Percentiles rank a stretch among this genome's conserved stretches.
Evolutionary conservation across 1,140 invertebrate genomes (phyloP).

Genomic region (Dinoponera quadriceps): DNA sequence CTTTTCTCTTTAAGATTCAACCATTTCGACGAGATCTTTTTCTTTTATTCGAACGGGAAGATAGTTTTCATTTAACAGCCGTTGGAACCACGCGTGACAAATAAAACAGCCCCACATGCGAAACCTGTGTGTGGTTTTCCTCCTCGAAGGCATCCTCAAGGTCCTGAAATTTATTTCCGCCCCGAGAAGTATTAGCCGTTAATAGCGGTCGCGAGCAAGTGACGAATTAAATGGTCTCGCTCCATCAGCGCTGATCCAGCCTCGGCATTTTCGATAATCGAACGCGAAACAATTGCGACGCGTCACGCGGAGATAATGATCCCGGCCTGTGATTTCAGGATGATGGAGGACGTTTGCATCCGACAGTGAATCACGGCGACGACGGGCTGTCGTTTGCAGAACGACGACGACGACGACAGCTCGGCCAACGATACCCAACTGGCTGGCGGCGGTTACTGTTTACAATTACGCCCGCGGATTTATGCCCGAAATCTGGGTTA

Average conservation of each 20-base stretch:
- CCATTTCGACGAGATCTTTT: too few species aligned
- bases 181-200: background rate
- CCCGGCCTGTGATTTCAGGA: slow-evolving; percentile 1
- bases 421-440: slow-evolving; percentile 8
- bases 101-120: too few species aligned
- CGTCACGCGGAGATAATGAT: slow-evolving; percentile 21
- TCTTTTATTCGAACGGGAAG: too few species aligned
- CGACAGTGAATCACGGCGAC: slow-evolving; percentile 61
- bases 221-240: slow-evolving; percentile 35
- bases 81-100: too few species aligned
- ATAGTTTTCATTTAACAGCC: too few species aligned
- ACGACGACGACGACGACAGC: background rate
- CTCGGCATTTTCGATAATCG: slow-evolving; percentile 49
- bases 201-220: background rate
- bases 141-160: too few species aligned
- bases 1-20: too few species aligned
- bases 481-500: slow-evolving; percentile 57
- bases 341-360: slow-evolving; percentile 26
- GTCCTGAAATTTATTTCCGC: too few species aligned
- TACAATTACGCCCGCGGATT: slow-evolving; percentile 52
- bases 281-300: slow-evolving; percentile 39
- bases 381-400: slow-evolving; percentile 30
- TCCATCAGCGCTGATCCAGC: background rate
- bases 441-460: slow-evolving; percentile 35
- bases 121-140: too few species aligned